Evolutionary conservation across 2,797 vertebrate genomes (phyloP), one percentile per base, ranked within the genome.

Genomic region (Falco novaeseelandiae): DNA sequence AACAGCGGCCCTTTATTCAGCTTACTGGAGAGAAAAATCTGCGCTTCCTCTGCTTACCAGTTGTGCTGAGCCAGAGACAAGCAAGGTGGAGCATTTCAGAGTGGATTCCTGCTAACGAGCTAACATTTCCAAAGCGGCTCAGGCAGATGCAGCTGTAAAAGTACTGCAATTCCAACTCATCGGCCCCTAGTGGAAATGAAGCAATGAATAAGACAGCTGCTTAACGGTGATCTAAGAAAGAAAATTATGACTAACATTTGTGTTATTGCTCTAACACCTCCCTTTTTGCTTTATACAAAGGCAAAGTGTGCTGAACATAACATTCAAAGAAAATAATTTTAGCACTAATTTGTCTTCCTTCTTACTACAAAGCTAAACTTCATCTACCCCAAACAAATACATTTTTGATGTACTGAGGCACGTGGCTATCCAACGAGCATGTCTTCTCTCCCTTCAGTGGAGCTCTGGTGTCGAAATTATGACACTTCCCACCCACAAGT

Each of bases 131-230:
- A 91, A 83, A 96, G 95, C 67, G 83, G 78, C n/a, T 92, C 44
- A 84, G 85, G 58, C 92, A 97, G 93, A 95, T 95, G 89, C 55
- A 87, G 79, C 87, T 90, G 84, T 87, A 84, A 94, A 97, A 90
- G 55, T 30, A 30, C 54, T 40, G 19, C 73, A 94, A 95, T 95
- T 96, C 52, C 62, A 92, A 29, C 30, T 88, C 67, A 89, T 40
- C 80, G 86, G 83, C 49, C 90, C 61, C 86, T 27, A 40, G 89
- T 82, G 84, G 69, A 96, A 96, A 86, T 71, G 79, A 93, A 93
- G 88, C 71, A 83, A 93, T 89, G 96, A 96, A 66, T 69, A 61
- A 88, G 80, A 92, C 91, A 97, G 89, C 89, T 97, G 88, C 48
- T 90, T 83, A 87, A 88, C 55, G 89, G 76, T 70, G 71, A 95